phyloP scores from a whole-genome alignment of 2,888 invertebrate species.

The Agrochola circellaris region DNA sequence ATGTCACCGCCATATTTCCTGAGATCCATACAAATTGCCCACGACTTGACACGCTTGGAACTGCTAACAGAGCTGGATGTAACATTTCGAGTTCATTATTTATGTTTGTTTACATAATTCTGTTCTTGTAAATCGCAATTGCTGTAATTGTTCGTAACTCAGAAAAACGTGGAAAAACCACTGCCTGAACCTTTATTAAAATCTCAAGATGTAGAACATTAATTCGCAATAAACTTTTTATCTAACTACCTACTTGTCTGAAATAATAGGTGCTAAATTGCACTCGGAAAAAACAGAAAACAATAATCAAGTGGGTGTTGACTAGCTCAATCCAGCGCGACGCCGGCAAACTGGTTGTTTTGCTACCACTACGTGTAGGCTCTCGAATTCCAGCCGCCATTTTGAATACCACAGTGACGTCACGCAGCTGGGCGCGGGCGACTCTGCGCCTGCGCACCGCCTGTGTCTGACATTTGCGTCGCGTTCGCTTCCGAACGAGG shows the following conservation, averaged over 20 bases:
- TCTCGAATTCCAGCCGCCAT: slow-evolving; percentile 90
- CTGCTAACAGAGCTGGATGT: slow-evolving; percentile 41
- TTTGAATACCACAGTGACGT: slow-evolving; percentile 90
- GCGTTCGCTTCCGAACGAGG: slow-evolving; percentile 86
- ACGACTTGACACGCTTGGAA: slow-evolving; percentile 52
- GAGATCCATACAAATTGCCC: slow-evolving; percentile 62
- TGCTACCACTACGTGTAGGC: slow-evolving; percentile 83
- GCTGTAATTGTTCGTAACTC: background rate
- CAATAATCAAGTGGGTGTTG: slow-evolving; percentile 53
- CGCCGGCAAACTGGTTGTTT: slow-evolving; percentile 63
- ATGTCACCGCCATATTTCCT: slow-evolving; percentile 54
- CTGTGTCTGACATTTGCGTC: slow-evolving; percentile 82
- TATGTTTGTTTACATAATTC: slow-evolving; percentile 21
- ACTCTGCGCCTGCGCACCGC: slow-evolving; percentile 83
- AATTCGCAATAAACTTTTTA: slow-evolving; percentile 12
- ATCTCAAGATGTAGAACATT: background rate
- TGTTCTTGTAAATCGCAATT: background rate
- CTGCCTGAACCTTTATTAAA: slow-evolving; percentile 1
- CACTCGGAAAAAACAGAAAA: slow-evolving; percentile 44
- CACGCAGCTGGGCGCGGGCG: slow-evolving; percentile 87
- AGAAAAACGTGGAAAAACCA: background rate
- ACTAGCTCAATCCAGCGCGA: slow-evolving; percentile 42
- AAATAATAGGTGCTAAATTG: slow-evolving; percentile 36
- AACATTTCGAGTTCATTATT: slow-evolving; percentile 37
- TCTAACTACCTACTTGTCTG: background rate